Evolutionary conservation across 2,113 vertebrate genomes (phyloP).

Genomic region (Engystomops pustulosus): DNA sequence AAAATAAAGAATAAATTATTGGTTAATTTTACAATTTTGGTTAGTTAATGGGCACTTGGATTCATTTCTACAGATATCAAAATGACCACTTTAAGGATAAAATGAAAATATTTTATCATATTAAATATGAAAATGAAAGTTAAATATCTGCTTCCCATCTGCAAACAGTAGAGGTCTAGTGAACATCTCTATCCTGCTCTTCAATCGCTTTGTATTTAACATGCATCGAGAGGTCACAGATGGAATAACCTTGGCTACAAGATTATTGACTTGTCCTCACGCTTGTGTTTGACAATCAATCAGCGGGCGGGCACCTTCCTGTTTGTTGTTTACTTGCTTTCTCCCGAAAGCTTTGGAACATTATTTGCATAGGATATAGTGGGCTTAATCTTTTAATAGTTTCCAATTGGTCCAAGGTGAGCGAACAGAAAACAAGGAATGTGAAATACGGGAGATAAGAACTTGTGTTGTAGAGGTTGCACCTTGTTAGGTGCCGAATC

Average conservation of each 20-base stretch:
- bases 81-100: no score
- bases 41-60: no score
- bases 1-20: no score
- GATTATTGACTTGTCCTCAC: conserved; percentile 32
- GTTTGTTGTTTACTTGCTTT: conserved; percentile 27
- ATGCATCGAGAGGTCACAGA: conserved; percentile 17
- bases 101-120: no score
- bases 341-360: conserved; percentile 1
- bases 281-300: conserved; percentile 51
- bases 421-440: not conserved
- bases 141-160: not conserved
- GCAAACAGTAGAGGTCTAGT: not conserved
- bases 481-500: not conserved
- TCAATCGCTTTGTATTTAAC: conserved; percentile 19
- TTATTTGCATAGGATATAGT: conserved; percentile 32
- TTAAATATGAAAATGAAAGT: not conserved
- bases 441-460: not conserved
- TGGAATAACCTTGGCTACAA: conserved; percentile 40
- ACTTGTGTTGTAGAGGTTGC: not conserved
- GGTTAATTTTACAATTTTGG: no score
- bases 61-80: no score
- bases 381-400: conserved; percentile 1
- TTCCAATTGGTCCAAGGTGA: not conserved
- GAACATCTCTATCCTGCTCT: not conserved
- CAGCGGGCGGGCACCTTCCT: conserved; percentile 24